These are phyloP conservation scores for Turnix velox DNA, from an alignment of 2,113 vertebrate species.

Conservation along the genomic window DNA sequence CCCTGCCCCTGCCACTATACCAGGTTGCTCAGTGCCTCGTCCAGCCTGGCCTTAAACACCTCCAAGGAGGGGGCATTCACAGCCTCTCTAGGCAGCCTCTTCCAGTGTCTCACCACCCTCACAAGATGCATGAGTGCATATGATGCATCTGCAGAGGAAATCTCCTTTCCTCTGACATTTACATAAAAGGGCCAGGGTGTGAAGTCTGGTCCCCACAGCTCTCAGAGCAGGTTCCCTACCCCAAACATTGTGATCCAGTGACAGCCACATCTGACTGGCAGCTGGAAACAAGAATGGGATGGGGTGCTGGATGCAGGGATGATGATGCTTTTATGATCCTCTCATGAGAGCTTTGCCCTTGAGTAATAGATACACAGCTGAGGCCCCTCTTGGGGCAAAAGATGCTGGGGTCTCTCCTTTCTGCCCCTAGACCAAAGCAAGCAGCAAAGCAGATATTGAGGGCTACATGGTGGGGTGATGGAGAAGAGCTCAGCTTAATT, in stretches of 20 bases:
- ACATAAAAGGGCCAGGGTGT: neutral
- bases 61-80: too few relatives aligned
- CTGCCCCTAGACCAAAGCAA: neutral
- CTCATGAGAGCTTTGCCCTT: neutral
- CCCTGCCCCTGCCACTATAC: too few relatives aligned
- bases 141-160: neutral
- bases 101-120: too few relatives aligned
- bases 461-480: neutral
- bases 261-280: neutral
- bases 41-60: too few relatives aligned
- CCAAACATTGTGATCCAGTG: rapidly evolving
- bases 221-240: neutral
- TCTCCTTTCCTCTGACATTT: neutral
- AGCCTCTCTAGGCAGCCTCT: too few relatives aligned
- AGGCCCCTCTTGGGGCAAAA: neutral
- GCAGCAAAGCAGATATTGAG: neutral
- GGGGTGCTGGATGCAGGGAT: neutral
- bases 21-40: too few relatives aligned
- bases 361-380: neutral
- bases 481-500: neutral
- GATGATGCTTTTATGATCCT: neutral
- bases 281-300: neutral
- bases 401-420: neutral
- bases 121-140: rapidly evolving
- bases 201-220: neutral